Evolutionary conservation across 2,888 invertebrate genomes (phyloP).

Genomic region (Aphidius colemani): DNA sequence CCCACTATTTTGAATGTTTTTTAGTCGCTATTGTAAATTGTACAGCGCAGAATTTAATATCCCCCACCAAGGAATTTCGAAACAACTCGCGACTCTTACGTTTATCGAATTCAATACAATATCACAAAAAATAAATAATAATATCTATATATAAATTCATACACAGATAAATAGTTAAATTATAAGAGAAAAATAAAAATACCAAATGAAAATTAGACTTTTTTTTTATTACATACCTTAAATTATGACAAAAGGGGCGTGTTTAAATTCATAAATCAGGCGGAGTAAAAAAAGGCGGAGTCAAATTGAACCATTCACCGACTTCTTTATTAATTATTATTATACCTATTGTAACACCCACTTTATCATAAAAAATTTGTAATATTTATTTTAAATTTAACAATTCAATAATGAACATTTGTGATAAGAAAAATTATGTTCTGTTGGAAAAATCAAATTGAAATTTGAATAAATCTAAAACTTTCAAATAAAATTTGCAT

Average conservation of each 20-base stretch:
- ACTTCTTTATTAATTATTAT: constrained; percentile 59
- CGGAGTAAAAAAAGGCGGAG: constrained; percentile 53
- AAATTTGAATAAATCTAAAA: too few relatives aligned
- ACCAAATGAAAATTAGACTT: neutral
- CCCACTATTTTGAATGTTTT: too few relatives aligned
- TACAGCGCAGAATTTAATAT: neutral
- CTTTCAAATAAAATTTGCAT: too few relatives aligned
- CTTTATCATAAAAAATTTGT: neutral
- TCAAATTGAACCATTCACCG: constrained; percentile 56
- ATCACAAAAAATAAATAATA: too few relatives aligned
- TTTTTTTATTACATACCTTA: constrained; percentile 16
- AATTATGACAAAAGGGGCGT: constrained; percentile 59
- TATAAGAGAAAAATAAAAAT: neutral
- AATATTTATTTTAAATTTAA: too few relatives aligned
- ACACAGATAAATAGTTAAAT: too few relatives aligned
- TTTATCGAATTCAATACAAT: constrained; percentile 12
- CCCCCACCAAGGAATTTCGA: constrained; percentile 21
- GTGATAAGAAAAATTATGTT: too few relatives aligned
- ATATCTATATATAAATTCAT: too few relatives aligned
- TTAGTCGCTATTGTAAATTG: too few relatives aligned
- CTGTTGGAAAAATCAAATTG: too few relatives aligned
- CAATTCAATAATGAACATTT: too few relatives aligned
- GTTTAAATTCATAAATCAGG: constrained; percentile 59
- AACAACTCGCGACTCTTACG: constrained; percentile 37
- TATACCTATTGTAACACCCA: constrained; percentile 5